These are phyloP conservation scores for Nephrotoma guestfalica DNA, from an alignment of 2,888 invertebrate genomes.

Conservation along the genomic window DNA sequence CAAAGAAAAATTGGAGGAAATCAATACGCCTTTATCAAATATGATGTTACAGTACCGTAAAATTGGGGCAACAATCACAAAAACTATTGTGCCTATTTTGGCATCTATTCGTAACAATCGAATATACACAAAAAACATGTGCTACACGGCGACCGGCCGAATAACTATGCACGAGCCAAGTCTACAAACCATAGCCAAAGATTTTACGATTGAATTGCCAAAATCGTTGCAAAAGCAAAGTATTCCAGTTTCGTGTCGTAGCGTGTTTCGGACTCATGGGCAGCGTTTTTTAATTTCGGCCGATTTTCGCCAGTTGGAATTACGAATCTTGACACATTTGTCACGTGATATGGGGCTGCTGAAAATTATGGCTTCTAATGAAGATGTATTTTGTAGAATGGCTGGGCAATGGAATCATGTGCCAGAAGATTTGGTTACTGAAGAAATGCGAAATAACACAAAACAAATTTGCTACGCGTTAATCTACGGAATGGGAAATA, in stretches of 20 bases:
- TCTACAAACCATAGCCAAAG: conserved; percentile 79
- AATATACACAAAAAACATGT: conserved; percentile 51
- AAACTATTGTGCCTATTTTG: conserved; percentile 50
- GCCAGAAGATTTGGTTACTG: conserved; percentile 53
- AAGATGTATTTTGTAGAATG: conserved; percentile 73
- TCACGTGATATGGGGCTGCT: conserved; percentile 57
- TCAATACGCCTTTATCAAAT: conserved; percentile 60
- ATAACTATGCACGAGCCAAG: conserved; percentile 88
- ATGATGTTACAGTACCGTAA: conserved; percentile 75
- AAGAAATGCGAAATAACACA: conserved; percentile 66
- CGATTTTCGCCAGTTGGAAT: conserved; percentile 93
- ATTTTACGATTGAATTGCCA: conserved; percentile 38
- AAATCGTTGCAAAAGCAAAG: background rate
- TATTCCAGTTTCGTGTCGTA: conserved; percentile 36
- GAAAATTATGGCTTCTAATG: conserved; percentile 46
- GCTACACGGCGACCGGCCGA: conserved; percentile 62
- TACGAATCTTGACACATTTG: conserved; percentile 84
- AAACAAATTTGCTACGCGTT: conserved; percentile 94
- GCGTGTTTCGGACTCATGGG: conserved; percentile 44
- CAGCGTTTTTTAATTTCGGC: conserved; percentile 60
- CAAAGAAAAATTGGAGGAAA: conserved; percentile 60
- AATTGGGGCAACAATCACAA: conserved; percentile 57
- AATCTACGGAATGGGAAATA: conserved; percentile 91
- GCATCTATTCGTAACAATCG: conserved; percentile 35
- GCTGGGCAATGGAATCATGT: conserved; percentile 73